phyloP scores from a whole-genome alignment of 2,888 invertebrate species.

The Drosophila neutralis region DNA sequence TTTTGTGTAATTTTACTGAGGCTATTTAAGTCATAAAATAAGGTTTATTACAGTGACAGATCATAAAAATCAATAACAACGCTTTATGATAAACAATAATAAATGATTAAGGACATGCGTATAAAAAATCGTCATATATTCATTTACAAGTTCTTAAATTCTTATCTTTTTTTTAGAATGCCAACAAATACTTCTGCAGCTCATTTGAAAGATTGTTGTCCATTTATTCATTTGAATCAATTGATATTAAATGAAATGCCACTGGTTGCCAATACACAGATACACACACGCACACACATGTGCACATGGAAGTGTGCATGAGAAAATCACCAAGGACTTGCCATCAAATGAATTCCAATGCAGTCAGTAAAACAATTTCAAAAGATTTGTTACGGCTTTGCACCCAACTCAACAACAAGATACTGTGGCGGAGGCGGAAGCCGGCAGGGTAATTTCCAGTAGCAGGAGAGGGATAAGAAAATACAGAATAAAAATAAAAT shows the following conservation, averaged over 20 bases:
- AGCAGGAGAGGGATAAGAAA: constrained; percentile 5
- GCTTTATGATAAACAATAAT: constrained; percentile 13
- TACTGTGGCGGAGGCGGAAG: background rate
- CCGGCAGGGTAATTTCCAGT: constrained; percentile 9
- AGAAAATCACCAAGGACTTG: constrained; percentile 55
- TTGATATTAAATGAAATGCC: constrained; percentile 42
- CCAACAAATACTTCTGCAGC: constrained; percentile 2
- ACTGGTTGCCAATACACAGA: constrained; percentile 13
- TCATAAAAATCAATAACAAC: constrained; percentile 11
- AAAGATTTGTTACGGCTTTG: constrained; percentile 69
- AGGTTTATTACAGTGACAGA: constrained; percentile 21
- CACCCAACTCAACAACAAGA: constrained; percentile 61
- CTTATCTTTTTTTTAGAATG: background rate
- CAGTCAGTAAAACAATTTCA: constrained; percentile 68
- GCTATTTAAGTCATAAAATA: constrained; percentile 25
- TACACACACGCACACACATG: background rate
- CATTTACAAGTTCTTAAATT: background rate
- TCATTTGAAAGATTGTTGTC: constrained; percentile 14
- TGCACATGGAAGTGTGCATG: constrained; percentile 29
- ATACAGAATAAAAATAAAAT: constrained; percentile 56
- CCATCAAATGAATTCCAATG: constrained; percentile 68
- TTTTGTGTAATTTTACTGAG: constrained; percentile 26
- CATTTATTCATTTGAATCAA: constrained; percentile 44
- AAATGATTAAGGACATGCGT: constrained; percentile 4
- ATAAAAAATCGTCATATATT: background rate